Evolutionary conservation across 2,113 vertebrate genomes (phyloP).

Genomic region (Lepus timidus): DNA sequence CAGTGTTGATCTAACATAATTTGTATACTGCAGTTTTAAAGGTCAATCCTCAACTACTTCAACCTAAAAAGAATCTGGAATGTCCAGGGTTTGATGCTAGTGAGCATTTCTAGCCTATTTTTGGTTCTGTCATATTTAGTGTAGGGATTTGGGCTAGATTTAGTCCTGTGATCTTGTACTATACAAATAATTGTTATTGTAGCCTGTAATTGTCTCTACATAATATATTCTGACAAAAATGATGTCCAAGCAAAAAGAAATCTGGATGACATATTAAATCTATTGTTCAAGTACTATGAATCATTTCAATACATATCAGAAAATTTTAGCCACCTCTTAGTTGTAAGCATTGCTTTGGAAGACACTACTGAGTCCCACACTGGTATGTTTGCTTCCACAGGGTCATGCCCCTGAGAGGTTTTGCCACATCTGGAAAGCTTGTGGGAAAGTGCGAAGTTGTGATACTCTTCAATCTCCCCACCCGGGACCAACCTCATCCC

Average conservation of each 20-base stretch:
- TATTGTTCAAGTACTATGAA: neutral
- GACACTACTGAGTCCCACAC: neutral
- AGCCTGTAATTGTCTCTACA: neutral
- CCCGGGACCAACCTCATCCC: neutral
- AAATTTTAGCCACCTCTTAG: neutral
- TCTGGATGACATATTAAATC: neutral
- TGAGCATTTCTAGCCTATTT: neutral
- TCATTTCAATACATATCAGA: neutral
- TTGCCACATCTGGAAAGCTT: neutral
- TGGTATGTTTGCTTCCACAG: neutral
- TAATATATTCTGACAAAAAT: constrained; percentile 32
- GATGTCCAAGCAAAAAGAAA: neutral
- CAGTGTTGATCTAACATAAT: constrained; percentile 46
- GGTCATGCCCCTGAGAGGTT: neutral
- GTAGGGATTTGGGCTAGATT: neutral
- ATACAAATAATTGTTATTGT: neutral
- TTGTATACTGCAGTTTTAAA: constrained; percentile 32
- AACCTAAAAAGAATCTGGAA: neutral
- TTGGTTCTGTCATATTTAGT: neutral
- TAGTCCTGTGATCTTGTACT: neutral
- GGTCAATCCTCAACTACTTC: constrained; percentile 47
- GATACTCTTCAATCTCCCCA: neutral
- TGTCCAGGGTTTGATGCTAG: neutral
- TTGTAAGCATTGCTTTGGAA: constrained; percentile 5
- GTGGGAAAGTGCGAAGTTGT: neutral